Evolutionary conservation across 2,113 vertebrate species (phyloP).

Genomic region (Synchiropus splendidus): DNA sequence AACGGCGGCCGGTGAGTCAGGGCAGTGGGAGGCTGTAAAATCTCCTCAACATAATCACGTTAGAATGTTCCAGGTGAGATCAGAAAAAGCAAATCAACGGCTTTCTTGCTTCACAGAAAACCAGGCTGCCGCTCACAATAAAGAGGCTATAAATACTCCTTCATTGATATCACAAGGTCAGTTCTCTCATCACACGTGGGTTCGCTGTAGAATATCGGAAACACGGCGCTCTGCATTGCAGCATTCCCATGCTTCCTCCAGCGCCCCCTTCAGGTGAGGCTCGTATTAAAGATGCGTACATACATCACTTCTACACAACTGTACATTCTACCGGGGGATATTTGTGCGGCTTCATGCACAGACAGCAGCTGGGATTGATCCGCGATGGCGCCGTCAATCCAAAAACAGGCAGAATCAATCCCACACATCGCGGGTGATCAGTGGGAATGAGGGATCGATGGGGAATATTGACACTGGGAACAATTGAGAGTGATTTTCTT

Average conservation of each 20-base stretch:
- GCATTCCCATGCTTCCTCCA: too few relatives aligned
- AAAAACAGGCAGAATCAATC: slow-evolving; percentile 42
- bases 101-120: too few relatives aligned
- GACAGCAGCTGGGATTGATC: slow-evolving; percentile 32
- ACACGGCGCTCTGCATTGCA: slow-evolving; percentile 1
- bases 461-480: slow-evolving; percentile 37
- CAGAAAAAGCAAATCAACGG: background rate
- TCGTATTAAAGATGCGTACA: too few relatives aligned
- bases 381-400: slow-evolving; percentile 37
- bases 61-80: background rate
- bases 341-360: slow-evolving; percentile 10
- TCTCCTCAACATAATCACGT: slow-evolving; percentile 18
- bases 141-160: slow-evolving; percentile 6
- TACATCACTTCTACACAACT: too few relatives aligned
- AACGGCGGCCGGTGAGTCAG: slow-evolving; percentile 15
- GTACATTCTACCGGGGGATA: background rate
- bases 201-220: background rate
- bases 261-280: too few relatives aligned
- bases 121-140: slow-evolving; percentile 9
- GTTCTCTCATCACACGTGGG: slow-evolving; percentile 8
- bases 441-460: slow-evolving; percentile 55
- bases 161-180: slow-evolving; percentile 7
- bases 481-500: slow-evolving; percentile 23
- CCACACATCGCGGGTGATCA: slow-evolving; percentile 49
- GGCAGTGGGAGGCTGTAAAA: slow-evolving; percentile 29